Percentiles rank a stretch among this genome's conserved stretches.
These are phyloP conservation scores for Eupithecia tripunctaria DNA, from an alignment of 2,888 invertebrate genomes.

Conservation along the genomic window DNA sequence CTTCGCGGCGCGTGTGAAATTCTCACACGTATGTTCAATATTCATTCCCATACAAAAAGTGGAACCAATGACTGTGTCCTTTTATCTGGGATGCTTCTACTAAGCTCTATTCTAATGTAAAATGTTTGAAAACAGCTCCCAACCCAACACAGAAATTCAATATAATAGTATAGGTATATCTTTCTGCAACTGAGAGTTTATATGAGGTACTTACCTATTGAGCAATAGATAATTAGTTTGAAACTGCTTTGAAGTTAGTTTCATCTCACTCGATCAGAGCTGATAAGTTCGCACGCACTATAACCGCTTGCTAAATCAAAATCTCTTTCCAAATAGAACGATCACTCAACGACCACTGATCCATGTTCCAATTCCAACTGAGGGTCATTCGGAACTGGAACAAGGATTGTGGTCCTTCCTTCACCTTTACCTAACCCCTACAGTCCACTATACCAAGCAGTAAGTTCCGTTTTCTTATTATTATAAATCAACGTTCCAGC, in stretches of 20 bases:
- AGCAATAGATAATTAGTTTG: too few species aligned
- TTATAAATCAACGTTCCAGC: conserved; percentile 68
- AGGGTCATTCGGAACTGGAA: too few species aligned
- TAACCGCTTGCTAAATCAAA: neutral
- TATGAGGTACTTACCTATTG: too few species aligned
- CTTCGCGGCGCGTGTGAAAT: neutral
- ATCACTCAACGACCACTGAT: neutral
- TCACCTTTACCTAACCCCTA: neutral
- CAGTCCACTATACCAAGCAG: too few species aligned
- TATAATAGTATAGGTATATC: too few species aligned
- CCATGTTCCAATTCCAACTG: neutral
- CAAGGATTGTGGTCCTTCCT: neutral
- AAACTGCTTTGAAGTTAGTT: too few species aligned
- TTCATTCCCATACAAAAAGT: neutral
- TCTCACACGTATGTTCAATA: neutral
- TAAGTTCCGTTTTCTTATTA: neutral
- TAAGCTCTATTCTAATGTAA: neutral
- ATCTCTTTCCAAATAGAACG: neutral
- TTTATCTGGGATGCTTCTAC: neutral
- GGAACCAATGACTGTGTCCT: neutral
- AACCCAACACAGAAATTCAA: too few species aligned
- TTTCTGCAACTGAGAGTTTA: too few species aligned
- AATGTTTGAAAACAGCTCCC: too few species aligned
- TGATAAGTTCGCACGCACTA: too few species aligned
- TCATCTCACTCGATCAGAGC: too few species aligned